Percentiles rank a stretch among this genome's conserved stretches.
These are phyloP conservation scores for Melinaea marsaeus DNA, from an alignment of 2,888 invertebrate species.

Conservation along the genomic window DNA sequence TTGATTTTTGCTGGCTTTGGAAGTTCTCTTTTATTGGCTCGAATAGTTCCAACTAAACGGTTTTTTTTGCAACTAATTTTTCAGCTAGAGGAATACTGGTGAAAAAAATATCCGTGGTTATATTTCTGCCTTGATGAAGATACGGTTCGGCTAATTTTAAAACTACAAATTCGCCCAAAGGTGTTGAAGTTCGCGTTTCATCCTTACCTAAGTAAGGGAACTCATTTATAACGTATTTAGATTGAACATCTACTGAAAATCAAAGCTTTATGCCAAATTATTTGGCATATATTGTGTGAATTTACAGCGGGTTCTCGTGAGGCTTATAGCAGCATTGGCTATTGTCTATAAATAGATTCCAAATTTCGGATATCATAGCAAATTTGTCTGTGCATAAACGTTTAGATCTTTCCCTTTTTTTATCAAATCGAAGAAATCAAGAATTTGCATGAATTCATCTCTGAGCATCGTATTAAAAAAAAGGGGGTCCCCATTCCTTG, in stretches of 20 bases:
- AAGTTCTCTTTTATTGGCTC: not conserved
- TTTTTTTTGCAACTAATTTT: not conserved
- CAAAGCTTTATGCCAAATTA: too few relatives aligned
- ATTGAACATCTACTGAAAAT: too few relatives aligned
- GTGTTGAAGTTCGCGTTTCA: constrained; percentile 25
- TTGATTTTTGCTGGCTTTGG: not conserved
- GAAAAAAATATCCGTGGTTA: not conserved
- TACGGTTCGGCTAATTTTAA: constrained; percentile 1
- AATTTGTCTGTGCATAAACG: constrained; percentile 3
- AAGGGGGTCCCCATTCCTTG: constrained; percentile 26
- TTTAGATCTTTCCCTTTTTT: constrained; percentile 75
- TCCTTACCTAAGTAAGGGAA: not conserved
- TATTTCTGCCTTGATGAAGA: not conserved
- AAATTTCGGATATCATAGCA: not conserved
- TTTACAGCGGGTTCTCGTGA: too few relatives aligned
- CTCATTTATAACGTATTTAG: too few relatives aligned
- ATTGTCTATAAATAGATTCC: constrained; percentile 2
- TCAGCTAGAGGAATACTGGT: constrained; percentile 1
- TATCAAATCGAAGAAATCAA: constrained; percentile 2
- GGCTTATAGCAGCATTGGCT: not conserved
- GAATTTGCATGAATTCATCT: constrained; percentile 41
- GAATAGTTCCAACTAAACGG: not conserved
- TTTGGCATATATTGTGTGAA: too few relatives aligned
- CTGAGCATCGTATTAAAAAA: constrained; percentile 11
- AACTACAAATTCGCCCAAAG: constrained; percentile 22